Percentiles rank a stretch among this genome's conserved stretches.
These are phyloP conservation scores for Mergus octosetaceus DNA, from an alignment of 2,797 vertebrate genomes.

Conservation along the genomic window DNA sequence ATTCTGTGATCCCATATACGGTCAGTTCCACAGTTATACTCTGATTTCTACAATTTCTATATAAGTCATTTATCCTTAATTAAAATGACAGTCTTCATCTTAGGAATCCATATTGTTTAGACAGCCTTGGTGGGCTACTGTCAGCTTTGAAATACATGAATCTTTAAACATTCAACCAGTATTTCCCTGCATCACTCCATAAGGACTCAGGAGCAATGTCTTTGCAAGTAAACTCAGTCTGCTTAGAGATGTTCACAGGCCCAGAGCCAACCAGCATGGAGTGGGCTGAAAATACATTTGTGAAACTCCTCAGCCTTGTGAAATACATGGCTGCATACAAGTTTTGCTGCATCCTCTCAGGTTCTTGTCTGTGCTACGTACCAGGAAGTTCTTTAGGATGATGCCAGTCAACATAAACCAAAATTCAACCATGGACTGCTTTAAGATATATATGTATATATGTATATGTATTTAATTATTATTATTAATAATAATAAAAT, in stretches of 20 bases:
- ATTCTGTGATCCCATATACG: background rate
- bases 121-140: background rate
- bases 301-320: background rate
- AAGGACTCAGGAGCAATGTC: fast-evolving
- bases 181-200: background rate
- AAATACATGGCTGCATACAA: background rate
- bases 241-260: background rate
- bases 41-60: background rate
- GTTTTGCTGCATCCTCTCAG: background rate
- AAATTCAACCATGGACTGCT: background rate
- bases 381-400: background rate
- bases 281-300: background rate
- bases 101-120: background rate
- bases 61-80: slow-evolving; percentile 3
- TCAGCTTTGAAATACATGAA: background rate
- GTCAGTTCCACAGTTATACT: background rate
- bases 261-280: fast-evolving
- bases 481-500: too few species aligned
- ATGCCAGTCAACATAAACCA: background rate
- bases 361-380: background rate
- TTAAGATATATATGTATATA: too few species aligned
- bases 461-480: too few species aligned
- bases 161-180: background rate
- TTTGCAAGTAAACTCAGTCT: background rate
- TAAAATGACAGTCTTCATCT: background rate